phyloP scores from a whole-genome alignment of 2,888 invertebrate genomes.

The Trachelus troglodyta region DNA sequence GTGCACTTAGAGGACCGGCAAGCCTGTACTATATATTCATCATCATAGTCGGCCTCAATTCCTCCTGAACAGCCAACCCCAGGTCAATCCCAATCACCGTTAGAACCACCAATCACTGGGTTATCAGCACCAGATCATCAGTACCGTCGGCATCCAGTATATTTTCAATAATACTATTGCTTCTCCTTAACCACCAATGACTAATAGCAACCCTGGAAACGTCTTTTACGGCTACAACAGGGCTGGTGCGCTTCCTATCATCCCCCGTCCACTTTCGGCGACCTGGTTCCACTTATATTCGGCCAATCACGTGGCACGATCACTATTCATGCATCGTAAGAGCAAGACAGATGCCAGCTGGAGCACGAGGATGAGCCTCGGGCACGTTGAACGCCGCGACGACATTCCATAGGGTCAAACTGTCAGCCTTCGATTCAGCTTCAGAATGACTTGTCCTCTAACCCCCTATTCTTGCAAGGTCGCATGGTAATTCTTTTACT shows the following conservation, averaged over 20 bases:
- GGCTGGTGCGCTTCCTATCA: neutral
- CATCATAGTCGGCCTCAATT: neutral
- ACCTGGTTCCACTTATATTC: neutral
- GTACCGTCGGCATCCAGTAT: neutral
- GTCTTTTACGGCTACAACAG: neutral
- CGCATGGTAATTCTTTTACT: neutral
- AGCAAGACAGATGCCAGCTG: neutral
- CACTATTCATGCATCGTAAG: neutral
- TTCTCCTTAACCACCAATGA: neutral
- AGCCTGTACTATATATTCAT: neutral
- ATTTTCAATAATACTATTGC: neutral
- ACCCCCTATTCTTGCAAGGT: neutral
- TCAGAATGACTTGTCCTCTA: no score
- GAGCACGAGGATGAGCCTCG: neutral
- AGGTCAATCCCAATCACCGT: neutral
- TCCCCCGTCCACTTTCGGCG: neutral
- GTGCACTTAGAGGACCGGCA: neutral
- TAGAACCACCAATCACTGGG: neutral
- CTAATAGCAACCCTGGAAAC: neutral
- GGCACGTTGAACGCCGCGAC: neutral
- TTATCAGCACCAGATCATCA: neutral
- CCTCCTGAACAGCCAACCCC: neutral
- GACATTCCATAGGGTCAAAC: neutral
- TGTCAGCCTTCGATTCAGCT: neutral
- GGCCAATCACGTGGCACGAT: neutral